These are phyloP conservation scores for Agrotis clavis DNA, from an alignment of 2,888 invertebrate species.

Conservation along the genomic window DNA sequence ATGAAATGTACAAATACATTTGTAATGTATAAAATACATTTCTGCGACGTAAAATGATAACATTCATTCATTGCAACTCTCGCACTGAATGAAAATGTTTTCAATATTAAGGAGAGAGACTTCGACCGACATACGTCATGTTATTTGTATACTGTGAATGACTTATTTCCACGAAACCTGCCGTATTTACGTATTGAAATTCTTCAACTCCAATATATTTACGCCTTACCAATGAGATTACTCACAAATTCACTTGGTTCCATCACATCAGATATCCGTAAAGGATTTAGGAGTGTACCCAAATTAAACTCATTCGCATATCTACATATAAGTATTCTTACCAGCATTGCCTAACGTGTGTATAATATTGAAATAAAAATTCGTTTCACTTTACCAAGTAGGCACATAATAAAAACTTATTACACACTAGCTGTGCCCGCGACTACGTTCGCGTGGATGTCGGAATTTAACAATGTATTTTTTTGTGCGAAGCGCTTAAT, in stretches of 20 bases:
- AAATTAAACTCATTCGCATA: conserved; percentile 55
- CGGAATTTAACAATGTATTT: too few relatives aligned
- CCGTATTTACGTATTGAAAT: conserved; percentile 33
- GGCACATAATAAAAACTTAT: conserved; percentile 51
- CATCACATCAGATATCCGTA: conserved; percentile 57
- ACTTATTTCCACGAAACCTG: conserved; percentile 16
- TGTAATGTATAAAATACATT: too few relatives aligned
- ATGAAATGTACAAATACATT: conserved; percentile 32
- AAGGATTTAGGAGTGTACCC: conserved; percentile 53
- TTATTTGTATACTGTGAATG: conserved; percentile 41
- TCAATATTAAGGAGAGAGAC: conserved; percentile 29
- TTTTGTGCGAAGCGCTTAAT: too few relatives aligned
- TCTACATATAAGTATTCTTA: conserved; percentile 21
- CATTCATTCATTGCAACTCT: conserved; percentile 33
- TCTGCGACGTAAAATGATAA: conserved; percentile 28
- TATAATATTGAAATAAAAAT: conserved; percentile 36
- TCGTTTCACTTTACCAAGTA: conserved; percentile 15
- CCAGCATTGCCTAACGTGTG: conserved; percentile 14
- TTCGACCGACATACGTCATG: not conserved
- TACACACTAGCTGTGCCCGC: too few relatives aligned
- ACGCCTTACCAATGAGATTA: conserved; percentile 63
- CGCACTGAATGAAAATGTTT: conserved; percentile 29
- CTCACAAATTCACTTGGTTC: conserved; percentile 65
- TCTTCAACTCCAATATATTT: conserved; percentile 46
- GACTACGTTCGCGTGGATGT: too few relatives aligned